Conservation (phyloP, 1,140 invertebrate genomes). For the Lepidurus couesii region DNA sequence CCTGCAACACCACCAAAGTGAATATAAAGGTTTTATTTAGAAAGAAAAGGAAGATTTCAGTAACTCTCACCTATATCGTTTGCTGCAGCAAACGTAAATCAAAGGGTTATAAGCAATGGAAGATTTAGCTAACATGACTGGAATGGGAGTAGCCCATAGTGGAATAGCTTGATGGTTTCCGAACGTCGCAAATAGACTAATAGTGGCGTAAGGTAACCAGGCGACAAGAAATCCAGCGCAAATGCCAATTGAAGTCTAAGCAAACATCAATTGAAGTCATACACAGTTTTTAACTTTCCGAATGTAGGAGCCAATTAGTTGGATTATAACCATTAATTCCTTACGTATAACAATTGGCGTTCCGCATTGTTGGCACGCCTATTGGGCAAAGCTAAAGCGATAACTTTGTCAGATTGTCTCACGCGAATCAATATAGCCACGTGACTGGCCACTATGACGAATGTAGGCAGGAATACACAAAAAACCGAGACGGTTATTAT, state of each 20-base stretch:
- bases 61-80: constrained; percentile 26
- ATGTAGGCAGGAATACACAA: constrained; percentile 33
- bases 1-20: neutral
- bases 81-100: constrained; percentile 44
- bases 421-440: constrained; percentile 34
- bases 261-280: neutral
- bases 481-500: constrained; percentile 28
- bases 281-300: neutral
- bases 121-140: constrained; percentile 48
- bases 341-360: constrained; percentile 33
- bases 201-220: constrained; percentile 46
- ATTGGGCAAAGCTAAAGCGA: constrained; percentile 1
- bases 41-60: neutral
- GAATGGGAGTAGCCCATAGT: constrained; percentile 39
- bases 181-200: constrained; percentile 40
- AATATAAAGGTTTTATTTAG: neutral
- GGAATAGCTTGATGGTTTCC: constrained; percentile 33
- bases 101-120: constrained; percentile 48
- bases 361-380: constrained; percentile 33
- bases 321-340: neutral
- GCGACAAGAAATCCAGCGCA: constrained; percentile 43
- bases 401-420: constrained; percentile 24
- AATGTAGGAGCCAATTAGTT: too few relatives aligned
- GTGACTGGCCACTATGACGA: constrained; percentile 33
- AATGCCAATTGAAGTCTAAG: constrained; percentile 37